These are phyloP conservation scores for Parnassius smintheus DNA, from an alignment of 2,888 invertebrate genomes.

Conservation along the genomic window DNA sequence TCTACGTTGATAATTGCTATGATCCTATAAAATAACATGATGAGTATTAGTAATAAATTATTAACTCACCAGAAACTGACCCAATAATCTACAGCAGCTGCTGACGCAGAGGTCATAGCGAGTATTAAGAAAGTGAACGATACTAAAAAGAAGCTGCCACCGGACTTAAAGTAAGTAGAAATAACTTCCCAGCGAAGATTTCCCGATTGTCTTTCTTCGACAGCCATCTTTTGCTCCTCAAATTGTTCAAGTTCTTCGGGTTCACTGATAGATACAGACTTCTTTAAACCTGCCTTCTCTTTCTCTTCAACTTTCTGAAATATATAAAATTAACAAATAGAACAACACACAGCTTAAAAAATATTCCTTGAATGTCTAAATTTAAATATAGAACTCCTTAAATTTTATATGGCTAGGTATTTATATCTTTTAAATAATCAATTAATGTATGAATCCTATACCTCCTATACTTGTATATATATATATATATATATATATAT, in stretches of 20 bases:
- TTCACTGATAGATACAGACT: slow-evolving; percentile 43
- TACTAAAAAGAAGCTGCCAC: slow-evolving; percentile 57
- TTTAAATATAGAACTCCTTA: no score
- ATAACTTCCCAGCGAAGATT: slow-evolving; percentile 66
- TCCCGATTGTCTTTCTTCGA: slow-evolving; percentile 66
- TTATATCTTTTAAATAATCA: no score
- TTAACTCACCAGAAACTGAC: slow-evolving; percentile 83
- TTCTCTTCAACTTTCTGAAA: slow-evolving; percentile 47
- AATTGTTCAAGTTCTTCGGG: slow-evolving; percentile 55
- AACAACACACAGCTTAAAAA: no score
- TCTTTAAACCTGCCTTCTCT: slow-evolving; percentile 39
- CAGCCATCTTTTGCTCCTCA: slow-evolving; percentile 61
- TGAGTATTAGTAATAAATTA: no score
- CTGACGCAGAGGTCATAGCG: slow-evolving; percentile 80
- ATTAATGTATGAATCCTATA: no score
- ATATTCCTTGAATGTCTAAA: no score
- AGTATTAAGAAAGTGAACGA: slow-evolving; percentile 50
- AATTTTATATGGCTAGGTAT: no score
- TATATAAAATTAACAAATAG: not conserved
- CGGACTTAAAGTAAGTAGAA: slow-evolving; percentile 59
- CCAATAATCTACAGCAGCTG: slow-evolving; percentile 85
- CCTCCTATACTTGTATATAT: no score
- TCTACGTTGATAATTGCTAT: no score
- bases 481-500: no score
- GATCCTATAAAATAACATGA: no score